Percentiles rank a stretch among this genome's conserved stretches.
These are phyloP conservation scores for Pegoplata infirma DNA, from an alignment of 2,888 invertebrate genomes.

Conservation along the genomic window DNA sequence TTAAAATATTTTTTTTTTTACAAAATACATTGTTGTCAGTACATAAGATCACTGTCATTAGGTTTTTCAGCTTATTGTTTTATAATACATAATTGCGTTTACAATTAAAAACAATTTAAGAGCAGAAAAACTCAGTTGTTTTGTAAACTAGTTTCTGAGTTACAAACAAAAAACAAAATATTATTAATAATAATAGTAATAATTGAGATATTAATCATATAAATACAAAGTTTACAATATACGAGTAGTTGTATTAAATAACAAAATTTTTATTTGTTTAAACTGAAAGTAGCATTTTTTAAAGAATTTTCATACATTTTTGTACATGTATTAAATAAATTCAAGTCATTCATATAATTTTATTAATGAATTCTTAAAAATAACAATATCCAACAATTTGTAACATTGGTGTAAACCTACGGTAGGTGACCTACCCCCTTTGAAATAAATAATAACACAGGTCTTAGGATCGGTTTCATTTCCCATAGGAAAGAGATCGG, in stretches of 20 bases:
- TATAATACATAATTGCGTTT: conserved; percentile 44
- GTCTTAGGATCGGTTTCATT: no score
- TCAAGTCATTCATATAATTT: not conserved
- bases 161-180: not conserved
- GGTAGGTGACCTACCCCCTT: no score
- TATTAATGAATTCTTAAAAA: not conserved
- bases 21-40: conserved; percentile 5
- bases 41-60: conserved; percentile 43
- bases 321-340: not conserved
- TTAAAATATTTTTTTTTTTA: conserved; percentile 11
- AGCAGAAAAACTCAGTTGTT: conserved; percentile 1
- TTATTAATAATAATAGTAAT: conserved; percentile 9
- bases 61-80: conserved; percentile 35
- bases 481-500: no score
- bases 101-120: conserved; percentile 52
- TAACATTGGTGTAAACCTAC: no score
- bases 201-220: conserved; percentile 33
- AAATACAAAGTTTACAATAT: not conserved
- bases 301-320: not conserved
- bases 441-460: no score
- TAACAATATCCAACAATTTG: no score
- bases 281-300: not conserved
- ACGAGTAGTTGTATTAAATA: not conserved
- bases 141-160: conserved; percentile 32
- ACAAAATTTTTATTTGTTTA: no score